phyloP scores from a whole-genome alignment of 2,888 invertebrate species.

The Oscheius sp. region DNA sequence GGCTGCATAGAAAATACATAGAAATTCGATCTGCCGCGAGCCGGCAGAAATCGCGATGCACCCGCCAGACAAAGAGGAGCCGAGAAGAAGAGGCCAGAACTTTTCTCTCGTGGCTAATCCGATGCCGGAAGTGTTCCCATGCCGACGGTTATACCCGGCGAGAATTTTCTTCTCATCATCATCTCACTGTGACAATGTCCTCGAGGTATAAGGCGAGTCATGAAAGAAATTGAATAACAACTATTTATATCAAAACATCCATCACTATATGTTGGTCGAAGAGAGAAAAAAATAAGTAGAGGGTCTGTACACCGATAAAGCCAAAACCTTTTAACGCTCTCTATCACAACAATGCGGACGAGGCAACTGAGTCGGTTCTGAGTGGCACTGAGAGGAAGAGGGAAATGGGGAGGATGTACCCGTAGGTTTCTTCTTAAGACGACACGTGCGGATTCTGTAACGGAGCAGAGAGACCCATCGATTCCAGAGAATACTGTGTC shows the following conservation, averaged over 20 bases:
- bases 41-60: neutral
- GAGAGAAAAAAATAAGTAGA: conserved; percentile 17
- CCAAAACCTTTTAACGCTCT: conserved; percentile 16
- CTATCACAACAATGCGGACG: conserved; percentile 11
- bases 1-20: conserved; percentile 31
- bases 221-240: neutral
- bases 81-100: too few species aligned
- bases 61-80: too few species aligned
- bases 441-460: conserved; percentile 28
- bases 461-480: conserved; percentile 22
- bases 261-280: conserved; percentile 1
- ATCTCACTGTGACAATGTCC: neutral
- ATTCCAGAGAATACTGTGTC: conserved; percentile 19
- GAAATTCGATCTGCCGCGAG: conserved; percentile 26
- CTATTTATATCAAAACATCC: conserved; percentile 19
- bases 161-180: neutral
- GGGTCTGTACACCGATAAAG: conserved; percentile 29
- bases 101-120: neutral
- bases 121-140: conserved; percentile 7
- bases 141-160: conserved; percentile 6
- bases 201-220: neutral
- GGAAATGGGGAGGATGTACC: neutral
- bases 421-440: conserved; percentile 26
- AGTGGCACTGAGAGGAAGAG: conserved; percentile 25
- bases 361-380: conserved; percentile 20